Evolutionary conservation across 2,113 vertebrate species (phyloP).

Genomic region (Gulo gulo): DNA sequence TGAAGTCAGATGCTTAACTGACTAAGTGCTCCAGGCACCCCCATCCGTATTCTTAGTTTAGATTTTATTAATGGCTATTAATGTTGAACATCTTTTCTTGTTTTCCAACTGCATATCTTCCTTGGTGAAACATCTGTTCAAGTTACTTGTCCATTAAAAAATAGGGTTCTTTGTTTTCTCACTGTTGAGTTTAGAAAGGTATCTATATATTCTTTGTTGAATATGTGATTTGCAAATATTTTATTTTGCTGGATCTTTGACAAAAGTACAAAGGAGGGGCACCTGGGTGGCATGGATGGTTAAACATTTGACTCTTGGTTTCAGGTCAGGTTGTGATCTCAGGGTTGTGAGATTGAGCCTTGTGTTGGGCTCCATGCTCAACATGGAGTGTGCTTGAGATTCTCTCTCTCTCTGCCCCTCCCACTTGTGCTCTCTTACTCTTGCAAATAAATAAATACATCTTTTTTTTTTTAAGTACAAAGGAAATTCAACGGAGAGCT

Average conservation of each 20-base stretch:
- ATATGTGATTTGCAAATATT: conserved; percentile 3
- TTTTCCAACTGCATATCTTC: neutral
- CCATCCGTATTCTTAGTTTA: neutral
- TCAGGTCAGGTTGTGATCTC: neutral
- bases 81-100: neutral
- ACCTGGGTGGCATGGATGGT: neutral
- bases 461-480: neutral
- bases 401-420: neutral
- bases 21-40: neutral
- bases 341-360: neutral
- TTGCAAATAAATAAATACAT: neutral
- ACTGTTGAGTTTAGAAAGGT: neutral
- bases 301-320: neutral
- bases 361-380: neutral
- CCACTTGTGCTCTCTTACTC: neutral
- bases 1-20: neutral
- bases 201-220: neutral
- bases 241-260: neutral
- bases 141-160: neutral
- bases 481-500: neutral
- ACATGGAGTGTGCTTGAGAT: neutral
- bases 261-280: neutral
- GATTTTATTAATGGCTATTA: neutral
- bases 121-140: neutral
- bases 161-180: neutral